phyloP scores from a whole-genome alignment of 2,113 vertebrate species.

The Chamaetylas fuelleborni region DNA sequence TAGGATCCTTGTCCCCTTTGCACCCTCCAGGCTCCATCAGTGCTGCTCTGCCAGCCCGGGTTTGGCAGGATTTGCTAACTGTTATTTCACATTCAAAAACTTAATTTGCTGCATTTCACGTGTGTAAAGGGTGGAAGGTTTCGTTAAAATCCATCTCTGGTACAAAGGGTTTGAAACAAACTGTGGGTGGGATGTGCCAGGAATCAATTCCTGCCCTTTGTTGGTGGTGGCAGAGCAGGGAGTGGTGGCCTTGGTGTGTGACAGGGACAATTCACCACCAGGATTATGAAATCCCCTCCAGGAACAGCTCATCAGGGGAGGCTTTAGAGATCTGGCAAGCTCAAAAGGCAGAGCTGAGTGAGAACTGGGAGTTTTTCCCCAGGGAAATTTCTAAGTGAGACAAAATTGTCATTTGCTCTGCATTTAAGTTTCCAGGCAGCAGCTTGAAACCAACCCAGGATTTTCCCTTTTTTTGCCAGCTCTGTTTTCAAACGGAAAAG shows the following conservation, averaged over 20 bases:
- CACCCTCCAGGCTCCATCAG: neutral
- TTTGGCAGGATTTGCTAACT: neutral
- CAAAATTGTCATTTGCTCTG: neutral
- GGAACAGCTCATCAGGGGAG: neutral
- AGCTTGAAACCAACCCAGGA: neutral
- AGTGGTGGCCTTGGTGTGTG: neutral
- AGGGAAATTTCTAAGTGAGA: constrained; percentile 22
- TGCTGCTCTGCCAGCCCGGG: neutral
- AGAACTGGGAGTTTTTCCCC: neutral
- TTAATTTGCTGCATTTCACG: neutral
- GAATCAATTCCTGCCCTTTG: neutral
- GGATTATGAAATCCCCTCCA: neutral
- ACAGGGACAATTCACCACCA: neutral
- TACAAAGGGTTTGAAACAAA: neutral
- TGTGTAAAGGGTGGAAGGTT: neutral
- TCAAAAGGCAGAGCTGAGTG: neutral
- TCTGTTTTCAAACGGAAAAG: neutral
- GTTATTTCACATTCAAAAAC: neutral
- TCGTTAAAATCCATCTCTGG: neutral
- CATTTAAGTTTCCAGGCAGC: constrained; percentile 6
- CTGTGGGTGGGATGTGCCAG: neutral
- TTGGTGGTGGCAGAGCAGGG: neutral
- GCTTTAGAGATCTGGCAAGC: neutral
- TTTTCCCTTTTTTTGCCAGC: neutral
- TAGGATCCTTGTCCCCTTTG: accelerated